These are phyloP conservation scores for Leucosticte australis DNA, from an alignment of 2,113 vertebrate genomes.

Conservation along the genomic window DNA sequence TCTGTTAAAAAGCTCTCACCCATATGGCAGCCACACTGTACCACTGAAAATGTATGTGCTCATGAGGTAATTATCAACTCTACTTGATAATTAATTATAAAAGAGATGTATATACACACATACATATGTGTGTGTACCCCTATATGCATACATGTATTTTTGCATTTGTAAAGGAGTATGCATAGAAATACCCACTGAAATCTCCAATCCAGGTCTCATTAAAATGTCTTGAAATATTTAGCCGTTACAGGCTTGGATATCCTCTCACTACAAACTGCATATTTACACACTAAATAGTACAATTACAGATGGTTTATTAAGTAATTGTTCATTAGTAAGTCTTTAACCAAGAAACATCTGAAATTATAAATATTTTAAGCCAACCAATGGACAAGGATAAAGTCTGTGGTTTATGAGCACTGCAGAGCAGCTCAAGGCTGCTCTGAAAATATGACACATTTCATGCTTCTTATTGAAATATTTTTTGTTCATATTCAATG, in stretches of 20 bases:
- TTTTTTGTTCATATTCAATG: constrained; percentile 11
- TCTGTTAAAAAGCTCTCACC: not conserved
- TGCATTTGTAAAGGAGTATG: not conserved
- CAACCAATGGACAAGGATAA: not conserved
- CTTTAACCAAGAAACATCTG: not conserved
- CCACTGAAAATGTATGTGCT: not conserved
- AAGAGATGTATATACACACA: not conserved
- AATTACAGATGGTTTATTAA: not conserved
- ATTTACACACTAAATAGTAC: not conserved
- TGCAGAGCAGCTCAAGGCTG: not conserved
- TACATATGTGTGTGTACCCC: not conserved
- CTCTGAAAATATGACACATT: not conserved
- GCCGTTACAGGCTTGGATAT: not conserved
- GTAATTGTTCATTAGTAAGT: not conserved
- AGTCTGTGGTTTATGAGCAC: not conserved
- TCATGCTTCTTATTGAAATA: not conserved
- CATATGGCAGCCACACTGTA: not conserved
- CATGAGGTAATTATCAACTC: not conserved
- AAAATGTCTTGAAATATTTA: not conserved
- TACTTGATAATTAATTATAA: not conserved
- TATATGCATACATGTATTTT: not conserved
- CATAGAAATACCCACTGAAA: not conserved
- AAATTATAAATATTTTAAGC: constrained; percentile 11
- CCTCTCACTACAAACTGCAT: not conserved
- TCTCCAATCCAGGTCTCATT: not conserved